phyloP scores from a whole-genome alignment of 2,888 invertebrate genomes.

The Temnothorax ravouxi region DNA sequence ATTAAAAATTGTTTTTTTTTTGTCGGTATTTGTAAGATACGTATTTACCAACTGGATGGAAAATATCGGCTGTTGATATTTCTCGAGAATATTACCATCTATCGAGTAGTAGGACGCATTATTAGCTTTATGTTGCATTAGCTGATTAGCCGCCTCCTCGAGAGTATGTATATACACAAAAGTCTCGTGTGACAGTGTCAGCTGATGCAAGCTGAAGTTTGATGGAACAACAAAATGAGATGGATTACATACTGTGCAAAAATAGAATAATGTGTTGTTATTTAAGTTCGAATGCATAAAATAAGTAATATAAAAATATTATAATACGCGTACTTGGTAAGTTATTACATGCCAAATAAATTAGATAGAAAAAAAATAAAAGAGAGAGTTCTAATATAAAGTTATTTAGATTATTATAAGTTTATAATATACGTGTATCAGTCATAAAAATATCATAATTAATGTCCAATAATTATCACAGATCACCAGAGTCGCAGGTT shows the following conservation, averaged over 20 bases:
- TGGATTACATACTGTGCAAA: neutral
- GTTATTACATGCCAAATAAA: neutral
- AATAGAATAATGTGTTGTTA: neutral
- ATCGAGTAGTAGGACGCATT: neutral
- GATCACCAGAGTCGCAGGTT: neutral
- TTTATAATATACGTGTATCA: neutral
- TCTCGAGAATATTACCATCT: constrained; percentile 9
- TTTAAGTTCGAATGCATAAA: neutral
- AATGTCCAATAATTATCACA: neutral
- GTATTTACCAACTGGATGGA: neutral
- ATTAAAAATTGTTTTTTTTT: too few relatives aligned
- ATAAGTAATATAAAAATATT: neutral
- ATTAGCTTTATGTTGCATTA: neutral
- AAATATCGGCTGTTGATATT: constrained; percentile 14
- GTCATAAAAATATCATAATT: neutral
- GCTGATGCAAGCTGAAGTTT: neutral
- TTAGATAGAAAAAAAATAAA: neutral
- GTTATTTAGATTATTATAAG: neutral
- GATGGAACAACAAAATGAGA: neutral
- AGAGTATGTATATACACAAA: neutral
- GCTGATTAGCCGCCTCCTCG: neutral
- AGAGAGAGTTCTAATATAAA: neutral
- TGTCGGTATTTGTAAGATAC: too few relatives aligned
- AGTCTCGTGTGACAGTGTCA: neutral
- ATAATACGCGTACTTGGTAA: neutral